Evolutionary conservation across 2,888 invertebrate species (phyloP), one percentile per base, ranked within the genome.

Genomic region (Troides aeacus): DNA sequence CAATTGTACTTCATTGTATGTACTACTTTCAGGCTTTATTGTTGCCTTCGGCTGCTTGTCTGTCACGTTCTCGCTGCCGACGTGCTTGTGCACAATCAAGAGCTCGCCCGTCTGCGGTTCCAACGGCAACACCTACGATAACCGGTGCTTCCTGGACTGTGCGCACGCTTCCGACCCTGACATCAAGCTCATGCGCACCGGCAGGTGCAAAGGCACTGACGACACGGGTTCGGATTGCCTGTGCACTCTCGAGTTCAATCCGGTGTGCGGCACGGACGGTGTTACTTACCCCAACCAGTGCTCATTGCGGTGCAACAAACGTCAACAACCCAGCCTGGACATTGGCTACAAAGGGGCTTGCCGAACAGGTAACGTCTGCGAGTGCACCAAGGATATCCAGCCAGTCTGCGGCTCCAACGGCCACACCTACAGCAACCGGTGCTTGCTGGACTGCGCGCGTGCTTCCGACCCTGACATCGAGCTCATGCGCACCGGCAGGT

Each of bases 371-470:
- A 23, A 53, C n/a, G 58, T 30, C 15, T 66, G 66, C 59, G 59
- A 30, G 10, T 66, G 66, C 21, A 21, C 21, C 21, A 21, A 21
- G 21, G 21, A 21, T 21, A 21, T 21, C 21, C 21, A 21, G 39
- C 79, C 79, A 0, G 80, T 84, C 0, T 85, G 84, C 68, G 83
- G 84, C 1, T 77, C 79, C 42, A 78, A 84, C 46, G 81, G 81
- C 0, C 70, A 64, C 15, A 83, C 83, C 0, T 84, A 85, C 73
- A 68, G 36, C 24, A 85, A 84, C 68, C 73, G 73, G 4, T 84
- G 84, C 62, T 24, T 76, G 18, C 71, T 84, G 0, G 78, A 80
- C 70, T 84, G 70, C 42, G 70, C 70, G 5, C 50, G 59, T 3
- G 58, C 82, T 59, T 79, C 76, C 0, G 36, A 71, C 39, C 67